Base-by-base conservation (phyloP, 1,140 invertebrate genomes). In the Drosophila truncata region DNA sequence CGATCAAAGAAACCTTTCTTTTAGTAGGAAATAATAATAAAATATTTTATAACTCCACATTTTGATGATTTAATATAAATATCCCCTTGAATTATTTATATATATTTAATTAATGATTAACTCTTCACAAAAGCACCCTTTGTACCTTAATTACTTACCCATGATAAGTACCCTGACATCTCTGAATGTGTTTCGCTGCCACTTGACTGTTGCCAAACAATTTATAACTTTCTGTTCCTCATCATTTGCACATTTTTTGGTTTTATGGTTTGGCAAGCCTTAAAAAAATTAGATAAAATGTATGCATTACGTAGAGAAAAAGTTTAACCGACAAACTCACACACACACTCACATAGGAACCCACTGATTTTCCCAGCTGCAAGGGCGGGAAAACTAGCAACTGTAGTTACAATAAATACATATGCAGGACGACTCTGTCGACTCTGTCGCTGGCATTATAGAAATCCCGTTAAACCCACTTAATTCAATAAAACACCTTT, bases 401-500 rank as follows among this genome's bases (percentile, higher is more conserved):
- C 80, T 78, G 69, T 83, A 87, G 80, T 88, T 87, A 87, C 80
- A 87, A 87, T 87, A 87, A 87, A 87, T 88, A 88, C 76, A 87
- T 79, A 83, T 77, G 79, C 78, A 86, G 79, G 63, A 25, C 52
- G 52, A 54, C 33, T 54, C 46, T 67, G 55, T 42, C 57, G 60
- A 58, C 72, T 54, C 76, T 65, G 63, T 65, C 55, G 76, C 65
- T 78, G 85, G 85, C 85, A 90, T 90, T 90, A 90, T 90, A 90
- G 85, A 90, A 90, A 90, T 90, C 85, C 85, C 74, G 85, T 90
- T 90, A 90, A 90, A 81, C 85, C 85, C 85, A 90, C 85, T 90
- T 90, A 90, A 90, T 90, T 90, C 85, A 90, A 90, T 90, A 90
- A 90, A 90, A 90, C 85, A 90, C 85, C 85, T 90, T 90, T 90